Evolutionary conservation across 2,797 vertebrate species (phyloP).

Genomic region (Neosalanx taihuensis): DNA sequence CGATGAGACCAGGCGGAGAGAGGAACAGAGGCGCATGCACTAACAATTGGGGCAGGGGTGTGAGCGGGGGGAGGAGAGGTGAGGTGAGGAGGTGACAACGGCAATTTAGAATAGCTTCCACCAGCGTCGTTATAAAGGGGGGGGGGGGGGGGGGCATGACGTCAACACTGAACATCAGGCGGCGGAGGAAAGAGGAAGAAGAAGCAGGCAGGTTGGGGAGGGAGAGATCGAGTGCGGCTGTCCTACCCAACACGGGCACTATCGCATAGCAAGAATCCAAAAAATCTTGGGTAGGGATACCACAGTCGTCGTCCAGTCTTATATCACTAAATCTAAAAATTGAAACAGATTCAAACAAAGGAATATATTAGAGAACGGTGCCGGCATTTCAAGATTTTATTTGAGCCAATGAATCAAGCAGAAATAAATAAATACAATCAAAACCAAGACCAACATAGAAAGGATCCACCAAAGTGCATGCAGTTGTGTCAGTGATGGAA

Average conservation of each 20-base stretch:
- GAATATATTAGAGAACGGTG: constrained; percentile 55
- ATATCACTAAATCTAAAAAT: constrained; percentile 94
- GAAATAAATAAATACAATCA: constrained; percentile 56
- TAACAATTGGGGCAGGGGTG: constrained; percentile 5
- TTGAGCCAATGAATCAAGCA: constrained; percentile 59
- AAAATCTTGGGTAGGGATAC: constrained; percentile 96
- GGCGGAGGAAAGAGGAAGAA: constrained; percentile 28
- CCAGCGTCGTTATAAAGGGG: constrained; percentile 9
- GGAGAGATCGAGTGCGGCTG: constrained; percentile 50
- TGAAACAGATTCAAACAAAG: constrained; percentile 70
- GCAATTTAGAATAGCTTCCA: not conserved
- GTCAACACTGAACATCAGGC: constrained; percentile 28
- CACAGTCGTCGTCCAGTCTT: constrained; percentile 88
- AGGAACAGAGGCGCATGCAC: constrained; percentile 37
- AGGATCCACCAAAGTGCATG: constrained; percentile 54
- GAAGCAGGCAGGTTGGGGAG: constrained; percentile 10
- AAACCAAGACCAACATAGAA: constrained; percentile 48
- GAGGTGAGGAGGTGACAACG: too few species aligned
- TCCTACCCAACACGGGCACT: constrained; percentile 96
- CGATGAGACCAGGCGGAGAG: constrained; percentile 16
- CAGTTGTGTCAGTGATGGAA: constrained; percentile 28
- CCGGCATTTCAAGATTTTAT: constrained; percentile 63
- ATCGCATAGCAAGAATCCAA: constrained; percentile 98
- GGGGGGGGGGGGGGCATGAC: constrained; percentile 21
- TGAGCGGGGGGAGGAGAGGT: not conserved